A percentile compares a stretch with the other conserved stretches of the same genome.
Conservation (phyloP, 2,888 invertebrate species). For the Mythimna vitellina region DNA sequence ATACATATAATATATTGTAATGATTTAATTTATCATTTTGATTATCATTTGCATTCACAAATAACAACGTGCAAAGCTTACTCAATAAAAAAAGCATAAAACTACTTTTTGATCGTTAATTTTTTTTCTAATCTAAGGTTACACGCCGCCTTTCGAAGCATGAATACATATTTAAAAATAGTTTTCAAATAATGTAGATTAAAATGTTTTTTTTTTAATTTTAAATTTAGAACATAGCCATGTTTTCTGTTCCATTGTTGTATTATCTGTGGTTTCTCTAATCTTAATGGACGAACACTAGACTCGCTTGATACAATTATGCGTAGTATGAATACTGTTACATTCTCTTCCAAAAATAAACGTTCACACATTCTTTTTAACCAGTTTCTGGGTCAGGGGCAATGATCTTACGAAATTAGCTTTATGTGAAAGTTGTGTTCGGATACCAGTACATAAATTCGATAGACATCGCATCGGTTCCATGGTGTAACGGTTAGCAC, state of each 20-base stretch:
- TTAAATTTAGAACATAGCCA: too few species aligned
- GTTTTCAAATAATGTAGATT: not conserved
- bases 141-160: too few species aligned
- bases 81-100: not conserved
- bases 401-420: conserved; percentile 32
- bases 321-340: not conserved
- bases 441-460: conserved; percentile 10
- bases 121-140: not conserved
- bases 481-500: conserved; percentile 94
- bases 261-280: too few species aligned
- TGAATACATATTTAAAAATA: not conserved
- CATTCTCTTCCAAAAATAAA: conserved; percentile 45
- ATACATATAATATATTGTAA: not conserved
- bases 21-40: conserved; percentile 8
- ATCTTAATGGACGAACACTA: not conserved
- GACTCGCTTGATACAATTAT: not conserved
- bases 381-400: conserved; percentile 51
- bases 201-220: too few species aligned
- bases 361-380: conserved; percentile 28
- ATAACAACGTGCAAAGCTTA: conserved; percentile 1
- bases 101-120: not conserved
- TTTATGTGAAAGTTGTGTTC: conserved; percentile 45
- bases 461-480: conserved; percentile 68
- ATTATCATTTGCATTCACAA: conserved; percentile 11
- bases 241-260: too few species aligned